Evolutionary conservation across 2,113 vertebrate species (phyloP), one percentile per base, ranked within the genome.

Genomic region (Seriola rivoliana): DNA sequence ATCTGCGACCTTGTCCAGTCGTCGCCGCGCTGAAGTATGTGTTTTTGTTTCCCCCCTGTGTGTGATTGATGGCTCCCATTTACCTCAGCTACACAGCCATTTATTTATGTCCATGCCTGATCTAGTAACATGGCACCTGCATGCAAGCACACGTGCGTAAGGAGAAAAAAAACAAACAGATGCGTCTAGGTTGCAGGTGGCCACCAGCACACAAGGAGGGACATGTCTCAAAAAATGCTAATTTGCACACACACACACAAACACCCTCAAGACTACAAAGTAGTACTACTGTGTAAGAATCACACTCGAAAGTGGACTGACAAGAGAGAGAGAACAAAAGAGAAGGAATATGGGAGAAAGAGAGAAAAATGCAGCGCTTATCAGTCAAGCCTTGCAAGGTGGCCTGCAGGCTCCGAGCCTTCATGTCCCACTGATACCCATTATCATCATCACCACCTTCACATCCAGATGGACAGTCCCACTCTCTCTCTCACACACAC

Each of bases 61-160:
- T 75, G 72, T 57, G 91, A 88, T 83, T 71, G 88, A 92, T 90
- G 88, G 79, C 54, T 77, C 81, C 87, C 85, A 89, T 92, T 91
- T 89, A 78, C 75, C 48, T 46, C 48, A 78, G 74, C 73, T 48
- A 58, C 58, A 68, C 23, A 63, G 69, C 50, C 64, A 77, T 91
- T 92, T 87, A 71, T 92, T 87, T 85, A 74, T 23, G 85, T 91
- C 84, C 57, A 29, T 32, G 64, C 17, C 71, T 65, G 68, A 75
- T 7, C 14, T 1, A 57, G 25, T 42, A 29, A 60, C 73, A 46
- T 50, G 42, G 59, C 67, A 36, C 36, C 48, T 29, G 64, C 78
- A 71, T 44, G 55, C 38, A 34, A 52, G 5, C 46, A 36, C 25
- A n/a, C 9, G 38, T 40, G 63, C 8, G 32, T 23, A 25, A 6